Evolutionary conservation across 2,888 invertebrate genomes (phyloP), one percentile per base, ranked within the genome.

Genomic region (Diploptera punctata): DNA sequence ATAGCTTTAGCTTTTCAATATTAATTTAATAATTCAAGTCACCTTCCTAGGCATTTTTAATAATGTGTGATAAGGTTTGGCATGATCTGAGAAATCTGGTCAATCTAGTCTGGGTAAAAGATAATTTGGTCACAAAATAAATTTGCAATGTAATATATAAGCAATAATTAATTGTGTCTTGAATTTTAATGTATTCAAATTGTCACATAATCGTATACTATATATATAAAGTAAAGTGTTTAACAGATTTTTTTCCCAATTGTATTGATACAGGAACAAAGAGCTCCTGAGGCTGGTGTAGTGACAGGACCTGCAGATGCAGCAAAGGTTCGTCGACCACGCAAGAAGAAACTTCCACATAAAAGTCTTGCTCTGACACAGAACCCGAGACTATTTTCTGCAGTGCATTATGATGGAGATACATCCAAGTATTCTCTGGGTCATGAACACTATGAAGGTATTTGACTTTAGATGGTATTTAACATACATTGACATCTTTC

Each of bases 391-490:
- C 83, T 76, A 82, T 84, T 87, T 75, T 82, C 88, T 18, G 87
- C 87, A 0, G 87, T 87, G 1, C 90, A 90, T 78, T 89, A 87
- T 81, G 86, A 86, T 74, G 90, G 90, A 2, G 88, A 90, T 80
- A 88, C 89, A 3, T 87, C 88, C 0, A 87, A 86, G 76, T 87
- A 88, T 73, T 85, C 81, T 74, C 77, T 86, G 0, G 86, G 86
- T 49, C 89, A 90, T 78, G 84, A 85, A 43, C 85, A 89, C 78
- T 89, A 85, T 78, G 87, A 86, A 81, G 89, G 89, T 87, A 82
- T n/a, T n/a, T n/a, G n/a, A n/a, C n/a, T n/a, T n/a, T n/a, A n/a
- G n/a, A n/a, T n/a, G n/a, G n/a, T n/a, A n/a, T n/a, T n/a, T n/a
- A n/a, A n/a, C n/a, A n/a, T n/a, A n/a, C n/a, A n/a, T n/a, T n/a